Evolutionary conservation across 2,888 invertebrate genomes (phyloP).

Genomic region (Euzetes globulus): DNA sequence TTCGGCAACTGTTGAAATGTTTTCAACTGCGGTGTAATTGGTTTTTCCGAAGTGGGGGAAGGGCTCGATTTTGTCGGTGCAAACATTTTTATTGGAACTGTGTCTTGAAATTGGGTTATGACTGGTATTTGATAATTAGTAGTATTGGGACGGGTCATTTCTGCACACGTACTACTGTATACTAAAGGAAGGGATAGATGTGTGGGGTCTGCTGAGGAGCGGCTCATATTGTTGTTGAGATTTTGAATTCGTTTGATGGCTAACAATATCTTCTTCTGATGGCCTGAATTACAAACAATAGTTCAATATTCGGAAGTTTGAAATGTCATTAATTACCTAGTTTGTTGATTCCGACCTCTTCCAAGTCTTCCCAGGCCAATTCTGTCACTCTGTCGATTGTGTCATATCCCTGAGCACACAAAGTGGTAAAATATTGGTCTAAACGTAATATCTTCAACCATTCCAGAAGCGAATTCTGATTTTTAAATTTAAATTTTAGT

Average conservation of each 20-base stretch:
- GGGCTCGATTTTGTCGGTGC: slow-evolving; percentile 31
- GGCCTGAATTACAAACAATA: slow-evolving; percentile 55
- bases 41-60: slow-evolving; percentile 39
- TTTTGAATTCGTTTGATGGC: slow-evolving; percentile 95
- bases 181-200: background rate
- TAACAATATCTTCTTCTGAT: slow-evolving; percentile 94
- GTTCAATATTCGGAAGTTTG: too few relatives aligned
- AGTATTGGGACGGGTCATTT: background rate
- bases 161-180: background rate
- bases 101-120: slow-evolving; percentile 24
- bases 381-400: slow-evolving; percentile 89
- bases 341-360: slow-evolving; percentile 68
- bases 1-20: slow-evolving; percentile 42
- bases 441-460: slow-evolving; percentile 85
- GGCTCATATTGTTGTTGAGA: slow-evolving; percentile 46
- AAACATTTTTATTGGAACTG: slow-evolving; percentile 33
- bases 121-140: background rate
- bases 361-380: slow-evolving; percentile 96
- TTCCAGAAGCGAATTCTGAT: slow-evolving; percentile 79
- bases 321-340: slow-evolving; percentile 46
- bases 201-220: background rate
- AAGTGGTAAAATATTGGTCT: slow-evolving; percentile 81
- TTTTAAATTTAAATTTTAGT: slow-evolving; percentile 36
- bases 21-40: slow-evolving; percentile 41
- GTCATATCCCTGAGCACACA: slow-evolving; percentile 85